Percentiles rank a stretch among this genome's conserved stretches.
These are phyloP conservation scores for Luperina testacea DNA, from an alignment of 2,888 invertebrate genomes.

Conservation along the genomic window DNA sequence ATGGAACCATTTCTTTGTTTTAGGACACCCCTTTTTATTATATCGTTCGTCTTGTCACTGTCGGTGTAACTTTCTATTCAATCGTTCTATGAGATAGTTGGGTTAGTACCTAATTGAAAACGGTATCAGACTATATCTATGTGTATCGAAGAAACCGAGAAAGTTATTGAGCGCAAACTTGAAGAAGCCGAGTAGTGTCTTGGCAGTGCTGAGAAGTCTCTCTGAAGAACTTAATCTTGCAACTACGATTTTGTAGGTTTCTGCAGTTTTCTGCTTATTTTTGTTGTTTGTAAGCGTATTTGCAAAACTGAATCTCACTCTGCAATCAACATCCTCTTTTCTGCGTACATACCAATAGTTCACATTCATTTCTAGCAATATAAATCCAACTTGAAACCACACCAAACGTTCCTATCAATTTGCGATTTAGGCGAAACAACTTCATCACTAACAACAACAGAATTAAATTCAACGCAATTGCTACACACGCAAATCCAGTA, in stretches of 20 bases:
- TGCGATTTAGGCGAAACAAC: constrained; percentile 25
- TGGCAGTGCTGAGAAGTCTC: constrained; percentile 11
- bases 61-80: constrained; percentile 19
- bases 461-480: constrained; percentile 42
- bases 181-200: constrained; percentile 33
- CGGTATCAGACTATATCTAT: constrained; percentile 8
- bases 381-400: not conserved
- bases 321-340: not conserved
- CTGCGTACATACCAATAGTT: not conserved
- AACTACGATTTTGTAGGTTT: not conserved
- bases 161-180: constrained; percentile 44
- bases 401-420: not conserved
- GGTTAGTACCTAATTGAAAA: constrained; percentile 26
- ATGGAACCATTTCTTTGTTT: constrained; percentile 53
- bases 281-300: not conserved
- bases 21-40: constrained; percentile 56
- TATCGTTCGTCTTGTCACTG: constrained; percentile 31
- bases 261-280: not conserved
- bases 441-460: constrained; percentile 29
- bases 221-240: constrained; percentile 8
- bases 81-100: constrained; percentile 27
- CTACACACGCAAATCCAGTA: constrained; percentile 36
- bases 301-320: not conserved
- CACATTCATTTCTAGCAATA: not conserved
- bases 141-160: constrained; percentile 14